Evolutionary conservation across 2,113 vertebrate genomes (phyloP), one percentile per base, ranked within the genome.

Genomic region (Grammomys surdaster): DNA sequence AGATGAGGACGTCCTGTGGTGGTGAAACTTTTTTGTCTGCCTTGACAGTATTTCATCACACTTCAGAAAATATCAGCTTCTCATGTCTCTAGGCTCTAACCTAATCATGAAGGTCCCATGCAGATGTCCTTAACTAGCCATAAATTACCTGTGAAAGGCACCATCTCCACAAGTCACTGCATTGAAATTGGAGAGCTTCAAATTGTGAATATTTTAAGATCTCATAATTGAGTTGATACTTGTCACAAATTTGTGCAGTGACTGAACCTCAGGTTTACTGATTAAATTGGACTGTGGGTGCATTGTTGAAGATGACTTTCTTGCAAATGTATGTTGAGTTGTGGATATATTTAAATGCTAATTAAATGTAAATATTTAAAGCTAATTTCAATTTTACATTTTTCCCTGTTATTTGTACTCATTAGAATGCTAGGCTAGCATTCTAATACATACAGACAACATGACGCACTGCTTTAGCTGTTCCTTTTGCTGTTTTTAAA

Each of bases 371-470:
- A 60, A 65, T 63, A 96, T 56, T 58, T 93, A 88, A 84, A 91
- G 80, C 78, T n/a, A 80, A 87, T 89, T 85, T 91, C 65, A 40
- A 89, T 95, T 95, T 89, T 89, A 75, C 69, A 81, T 40, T 58
- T 90, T 46, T 7, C 33, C 12, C 51, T 84, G 80, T 26, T 77
- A 36, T 78, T 16, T 80, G 26, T 58, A 88, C 5, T 91, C 60
- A 36, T 65, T 77, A 54, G 43, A 48, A 73, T 51, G 43, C 56
- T 73, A 85, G 13, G 87, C 75, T 86, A 72, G 51, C 40, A 40
- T 40, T 40, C 40, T 40, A 40, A 40, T 40, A 40, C 40, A 10
- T 72, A 72, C 70, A 72, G 13, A 72, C 70, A 72, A 72, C 36
- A 40, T n/a, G 24, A 92, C 28, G 40, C 40, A 51, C 46, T 77